Percentiles rank a stretch among this genome's conserved stretches.
These are phyloP conservation scores for Philereme vetulata DNA, from an alignment of 2,888 invertebrate genomes.

Conservation along the genomic window DNA sequence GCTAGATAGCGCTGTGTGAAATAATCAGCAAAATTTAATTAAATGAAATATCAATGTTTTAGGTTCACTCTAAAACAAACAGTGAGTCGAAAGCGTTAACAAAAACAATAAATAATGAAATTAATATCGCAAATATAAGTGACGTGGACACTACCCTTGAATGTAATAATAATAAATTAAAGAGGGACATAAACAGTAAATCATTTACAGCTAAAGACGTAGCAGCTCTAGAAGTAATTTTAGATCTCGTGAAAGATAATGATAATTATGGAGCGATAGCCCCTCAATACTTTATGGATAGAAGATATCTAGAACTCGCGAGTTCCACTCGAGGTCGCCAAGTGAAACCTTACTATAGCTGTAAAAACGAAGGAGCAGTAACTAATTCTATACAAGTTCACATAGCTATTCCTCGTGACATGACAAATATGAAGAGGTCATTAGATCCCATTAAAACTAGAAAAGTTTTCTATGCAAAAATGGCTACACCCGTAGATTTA, in stretches of 20 bases:
- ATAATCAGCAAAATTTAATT: no score
- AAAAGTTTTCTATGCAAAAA: constrained; percentile 64
- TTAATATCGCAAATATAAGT: background rate
- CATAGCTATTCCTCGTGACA: constrained; percentile 58
- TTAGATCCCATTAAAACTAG: constrained; percentile 49
- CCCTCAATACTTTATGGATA: background rate
- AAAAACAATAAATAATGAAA: background rate
- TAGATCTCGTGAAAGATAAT: constrained; percentile 50
- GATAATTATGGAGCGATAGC: background rate
- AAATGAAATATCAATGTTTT: background rate
- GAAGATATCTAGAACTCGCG: no score
- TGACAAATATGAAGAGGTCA: constrained; percentile 51
- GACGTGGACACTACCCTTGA: background rate
- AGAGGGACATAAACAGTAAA: constrained; percentile 40
- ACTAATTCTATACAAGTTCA: constrained; percentile 66
- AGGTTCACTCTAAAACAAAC: constrained; percentile 5
- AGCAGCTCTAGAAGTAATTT: constrained; percentile 63
- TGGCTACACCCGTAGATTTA: constrained; percentile 66
- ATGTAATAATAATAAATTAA: constrained; percentile 28
- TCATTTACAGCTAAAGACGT: constrained; percentile 64
- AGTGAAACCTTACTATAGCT: no score
- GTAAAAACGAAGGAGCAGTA: constrained; percentile 3
- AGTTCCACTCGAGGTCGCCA: no score
- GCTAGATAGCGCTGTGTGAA: no score
- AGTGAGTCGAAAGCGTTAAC: background rate